A percentile compares a stretch with the other conserved stretches of the same genome.
These are phyloP conservation scores for Colinus virginianus DNA, from an alignment of 2,113 vertebrate genomes.

Conservation along the genomic window DNA sequence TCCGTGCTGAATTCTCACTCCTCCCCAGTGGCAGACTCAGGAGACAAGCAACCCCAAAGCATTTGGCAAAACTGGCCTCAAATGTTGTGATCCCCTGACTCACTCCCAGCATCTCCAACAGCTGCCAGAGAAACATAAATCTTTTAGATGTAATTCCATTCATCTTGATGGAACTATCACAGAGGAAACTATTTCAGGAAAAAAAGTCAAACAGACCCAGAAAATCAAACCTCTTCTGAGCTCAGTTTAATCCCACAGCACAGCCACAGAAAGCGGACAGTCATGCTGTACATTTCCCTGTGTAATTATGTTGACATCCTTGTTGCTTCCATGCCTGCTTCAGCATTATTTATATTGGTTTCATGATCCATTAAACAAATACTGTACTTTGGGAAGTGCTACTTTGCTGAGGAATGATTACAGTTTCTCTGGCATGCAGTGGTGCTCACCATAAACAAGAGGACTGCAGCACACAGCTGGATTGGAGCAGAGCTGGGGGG, in stretches of 20 bases:
- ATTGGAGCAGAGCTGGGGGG: not conserved
- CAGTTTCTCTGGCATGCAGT: not conserved
- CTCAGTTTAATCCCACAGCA: not conserved
- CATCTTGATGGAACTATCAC: not conserved
- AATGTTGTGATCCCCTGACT: fast-evolving
- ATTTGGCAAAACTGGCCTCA: not conserved
- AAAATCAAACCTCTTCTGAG: not conserved
- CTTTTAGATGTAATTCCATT: not conserved
- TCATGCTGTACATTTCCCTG: conserved; percentile 2
- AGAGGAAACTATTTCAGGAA: not conserved
- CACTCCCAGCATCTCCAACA: not conserved
- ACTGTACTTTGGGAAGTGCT: conserved; percentile 63
- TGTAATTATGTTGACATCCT: conserved; percentile 30
- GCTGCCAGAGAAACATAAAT: not conserved
- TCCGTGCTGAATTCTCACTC: fast-evolving
- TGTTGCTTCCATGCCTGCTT: conserved; percentile 2
- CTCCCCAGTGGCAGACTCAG: fast-evolving
- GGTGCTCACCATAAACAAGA: not conserved
- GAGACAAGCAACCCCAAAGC: not conserved
- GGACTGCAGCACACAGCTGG: not conserved
- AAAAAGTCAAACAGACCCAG: not conserved
- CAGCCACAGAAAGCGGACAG: not conserved
- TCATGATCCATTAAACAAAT: conserved; percentile 66
- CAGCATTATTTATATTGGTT: conserved; percentile 60
- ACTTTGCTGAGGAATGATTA: conserved; percentile 36